Conservation (phyloP, 2,113 vertebrate genomes). For the Ginglymostoma cirratum region DNA sequence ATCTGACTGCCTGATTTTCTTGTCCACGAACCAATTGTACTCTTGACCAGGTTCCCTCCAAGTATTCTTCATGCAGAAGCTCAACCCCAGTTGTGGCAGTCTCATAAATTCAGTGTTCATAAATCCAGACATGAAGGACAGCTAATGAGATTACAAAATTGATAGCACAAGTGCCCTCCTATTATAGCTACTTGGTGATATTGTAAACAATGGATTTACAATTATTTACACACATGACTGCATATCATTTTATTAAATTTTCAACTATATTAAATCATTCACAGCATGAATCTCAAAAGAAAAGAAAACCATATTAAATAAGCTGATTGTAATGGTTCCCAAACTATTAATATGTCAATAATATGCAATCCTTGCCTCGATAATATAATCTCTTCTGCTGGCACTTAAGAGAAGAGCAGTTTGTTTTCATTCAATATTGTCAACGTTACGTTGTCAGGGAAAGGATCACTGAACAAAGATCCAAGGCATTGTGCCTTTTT, state of each 20-base stretch:
- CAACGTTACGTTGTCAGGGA: neutral
- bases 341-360: constrained; percentile 3
- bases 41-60: neutral
- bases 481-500: neutral
- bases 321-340: neutral
- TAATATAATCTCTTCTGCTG: neutral
- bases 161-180: neutral
- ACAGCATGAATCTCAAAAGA: neutral
- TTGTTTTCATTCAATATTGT: neutral
- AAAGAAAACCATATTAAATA: neutral
- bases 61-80: neutral
- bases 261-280: neutral
- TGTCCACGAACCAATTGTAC: neutral
- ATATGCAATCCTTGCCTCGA: neutral
- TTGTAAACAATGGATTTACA: neutral
- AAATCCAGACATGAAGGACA: neutral
- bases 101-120: neutral
- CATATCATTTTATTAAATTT: neutral
- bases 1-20: too few relatives aligned
- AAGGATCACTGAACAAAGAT: neutral
- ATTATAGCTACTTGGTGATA: neutral
- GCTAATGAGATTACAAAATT: neutral
- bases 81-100: neutral
- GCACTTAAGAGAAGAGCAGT: neutral
- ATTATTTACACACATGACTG: neutral